Conservation (phyloP, 1,140 invertebrate species). For the Cydia pomonella region DNA sequence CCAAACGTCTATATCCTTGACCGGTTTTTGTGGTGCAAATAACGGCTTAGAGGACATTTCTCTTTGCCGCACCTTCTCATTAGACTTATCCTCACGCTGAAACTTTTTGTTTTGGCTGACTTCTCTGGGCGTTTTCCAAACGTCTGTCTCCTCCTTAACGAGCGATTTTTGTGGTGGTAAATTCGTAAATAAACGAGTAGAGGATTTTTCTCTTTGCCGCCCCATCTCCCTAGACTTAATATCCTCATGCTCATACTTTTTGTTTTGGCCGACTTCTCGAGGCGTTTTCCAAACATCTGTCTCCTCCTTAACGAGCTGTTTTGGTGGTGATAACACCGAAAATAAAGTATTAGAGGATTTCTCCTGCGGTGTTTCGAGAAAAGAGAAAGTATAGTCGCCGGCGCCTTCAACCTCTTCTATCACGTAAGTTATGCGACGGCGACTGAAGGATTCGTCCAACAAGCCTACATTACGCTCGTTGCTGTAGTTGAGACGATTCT, state of each 20-base stretch:
- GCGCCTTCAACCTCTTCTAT: slow-evolving; percentile 58
- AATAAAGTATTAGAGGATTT: slow-evolving; percentile 65
- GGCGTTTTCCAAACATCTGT: slow-evolving; percentile 54
- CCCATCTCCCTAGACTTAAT: slow-evolving; percentile 18
- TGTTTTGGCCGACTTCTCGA: slow-evolving; percentile 36
- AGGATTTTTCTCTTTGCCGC: slow-evolving; percentile 50
- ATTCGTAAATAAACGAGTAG: slow-evolving; percentile 68
- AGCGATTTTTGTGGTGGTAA: slow-evolving; percentile 57
- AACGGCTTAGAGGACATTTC: slow-evolving; percentile 61
- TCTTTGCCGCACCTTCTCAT: slow-evolving; percentile 42
- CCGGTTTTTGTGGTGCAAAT: slow-evolving; percentile 60
- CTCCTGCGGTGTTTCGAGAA: slow-evolving; percentile 56
- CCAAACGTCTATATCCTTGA: slow-evolving; percentile 44
- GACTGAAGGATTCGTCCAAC: slow-evolving; percentile 39
- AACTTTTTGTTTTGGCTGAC: slow-evolving; percentile 38
- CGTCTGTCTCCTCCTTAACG: slow-evolving; percentile 43
- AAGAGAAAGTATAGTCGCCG: slow-evolving; percentile 67
- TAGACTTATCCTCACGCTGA: slow-evolving; percentile 22
- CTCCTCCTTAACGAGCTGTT: slow-evolving; percentile 40
- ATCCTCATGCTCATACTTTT: too few species aligned
- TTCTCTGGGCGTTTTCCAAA: slow-evolving; percentile 55
- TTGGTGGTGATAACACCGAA: slow-evolving; percentile 65
- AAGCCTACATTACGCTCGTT: not conserved
- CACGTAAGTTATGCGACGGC: slow-evolving; percentile 56
- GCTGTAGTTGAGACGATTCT: slow-evolving; percentile 1